Base-by-base conservation (phyloP, 2,113 vertebrate species). In the Xiphias gladius region DNA sequence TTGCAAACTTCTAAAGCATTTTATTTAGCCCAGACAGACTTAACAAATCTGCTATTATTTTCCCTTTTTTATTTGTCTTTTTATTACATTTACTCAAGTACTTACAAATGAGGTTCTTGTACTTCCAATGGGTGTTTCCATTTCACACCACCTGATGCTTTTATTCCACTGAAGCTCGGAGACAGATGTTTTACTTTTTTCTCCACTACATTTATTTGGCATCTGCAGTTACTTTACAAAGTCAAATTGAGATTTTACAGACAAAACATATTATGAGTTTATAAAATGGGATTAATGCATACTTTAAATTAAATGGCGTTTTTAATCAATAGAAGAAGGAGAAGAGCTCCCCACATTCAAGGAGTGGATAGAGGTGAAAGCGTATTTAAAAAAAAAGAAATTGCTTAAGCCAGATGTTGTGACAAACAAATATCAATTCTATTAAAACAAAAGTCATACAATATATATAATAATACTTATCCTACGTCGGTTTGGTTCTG, bases 1-100 rank as follows among this genome's bases (percentile, higher is more conserved):
- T 55, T 82, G 65, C 79, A 72, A 58, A 72, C 16, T 2, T 52
- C 50, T 46, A 46, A 12, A 28, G n/a, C n/a, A n/a, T n/a, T n/a
- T n/a, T n/a, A n/a, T n/a, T n/a, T n/a, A 69, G 16, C 59, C 52
- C 39, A 13, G 19, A 19, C 17, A 48, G 6, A 17, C 26, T 20
- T 24, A 58, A 77, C 24, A 17, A 58, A 37, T 10, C 11, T 20
- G 41, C 22, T 32, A 1, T 52, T 24, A 14, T 37, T 35, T 6
- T 37, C 2, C 32, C 12, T 5, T 11, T 41, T 39, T 46, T 46
- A 4, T 6, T 4, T 19, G 0, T 37, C 48, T 54, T 35, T 8
- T 8, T 26, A 26, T 8, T 7, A 19, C 17, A 48, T 46, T 28
- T 11, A 28, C 8, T 48, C 1, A 20, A 48, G 8, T 48, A 46